A percentile compares a stretch with the other conserved stretches of the same genome.
phyloP scores from a whole-genome alignment of 2,113 vertebrate genomes.

The Malurus cyaneus region DNA sequence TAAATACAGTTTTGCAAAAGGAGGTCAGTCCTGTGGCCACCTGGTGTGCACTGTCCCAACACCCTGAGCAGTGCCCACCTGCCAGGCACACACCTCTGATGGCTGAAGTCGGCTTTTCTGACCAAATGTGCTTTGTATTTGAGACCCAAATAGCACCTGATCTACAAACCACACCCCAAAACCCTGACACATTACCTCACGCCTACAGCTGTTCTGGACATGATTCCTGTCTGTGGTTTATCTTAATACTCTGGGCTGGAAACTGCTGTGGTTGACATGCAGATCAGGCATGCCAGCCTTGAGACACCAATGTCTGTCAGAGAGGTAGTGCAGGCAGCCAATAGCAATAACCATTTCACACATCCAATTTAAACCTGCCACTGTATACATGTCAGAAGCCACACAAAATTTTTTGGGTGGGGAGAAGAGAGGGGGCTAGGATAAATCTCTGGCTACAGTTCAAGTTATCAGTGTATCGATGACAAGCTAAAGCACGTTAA shows the following conservation, averaged over 20 bases:
- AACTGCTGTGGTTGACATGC: neutral
- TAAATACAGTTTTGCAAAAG: neutral
- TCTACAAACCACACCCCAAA: neutral
- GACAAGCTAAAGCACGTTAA: neutral
- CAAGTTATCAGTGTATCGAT: neutral
- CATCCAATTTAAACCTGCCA: neutral
- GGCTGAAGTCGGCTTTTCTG: neutral
- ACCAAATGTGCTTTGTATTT: rapidly evolving
- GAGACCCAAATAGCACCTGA: neutral
- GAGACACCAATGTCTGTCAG: neutral
- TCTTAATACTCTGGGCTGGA: neutral
- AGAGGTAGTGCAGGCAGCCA: neutral
- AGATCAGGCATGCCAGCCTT: neutral
- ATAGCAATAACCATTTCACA: neutral
- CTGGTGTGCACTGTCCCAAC: neutral
- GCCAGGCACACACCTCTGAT: rapidly evolving
- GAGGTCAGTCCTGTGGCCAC: neutral
- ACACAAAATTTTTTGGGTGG: neutral
- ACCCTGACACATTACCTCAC: neutral
- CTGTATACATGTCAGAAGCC: neutral
- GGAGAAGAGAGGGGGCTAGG: neutral
- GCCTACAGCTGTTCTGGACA: neutral
- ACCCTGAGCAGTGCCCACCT: neutral
- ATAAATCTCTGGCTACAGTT: neutral
- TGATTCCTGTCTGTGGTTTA: neutral